These are phyloP conservation scores for Daktulosphaira vitifoliae DNA, from an alignment of 1,140 invertebrate species.

Conservation along the genomic window DNA sequence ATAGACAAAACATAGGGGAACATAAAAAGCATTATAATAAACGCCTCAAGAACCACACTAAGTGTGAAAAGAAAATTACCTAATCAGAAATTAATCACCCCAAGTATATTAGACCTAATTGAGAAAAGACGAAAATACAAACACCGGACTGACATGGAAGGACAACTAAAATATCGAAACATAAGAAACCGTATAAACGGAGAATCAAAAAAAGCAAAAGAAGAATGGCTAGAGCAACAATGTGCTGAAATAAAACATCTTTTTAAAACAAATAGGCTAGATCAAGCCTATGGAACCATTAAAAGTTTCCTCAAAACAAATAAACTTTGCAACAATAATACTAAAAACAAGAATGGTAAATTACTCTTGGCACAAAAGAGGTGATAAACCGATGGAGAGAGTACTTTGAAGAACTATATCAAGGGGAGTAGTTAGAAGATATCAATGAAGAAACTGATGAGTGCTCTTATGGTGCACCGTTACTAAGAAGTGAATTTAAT, in stretches of 20 bases:
- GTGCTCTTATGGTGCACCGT: background rate
- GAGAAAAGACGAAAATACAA: conserved; percentile 11
- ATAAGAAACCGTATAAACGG: conserved; percentile 3
- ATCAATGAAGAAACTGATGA: conserved; percentile 1
- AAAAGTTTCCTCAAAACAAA: too few relatives aligned
- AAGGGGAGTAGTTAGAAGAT: background rate
- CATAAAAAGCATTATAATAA: too few relatives aligned
- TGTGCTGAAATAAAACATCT: conserved; percentile 1
- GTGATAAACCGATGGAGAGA: too few relatives aligned
- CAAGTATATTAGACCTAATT: conserved; percentile 1
- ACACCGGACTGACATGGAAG: background rate
- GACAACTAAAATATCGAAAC: conserved; percentile 14
- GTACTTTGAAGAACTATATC: too few relatives aligned
- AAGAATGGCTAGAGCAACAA: conserved; percentile 1
- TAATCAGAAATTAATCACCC: conserved; percentile 8
- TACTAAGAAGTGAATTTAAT: too few relatives aligned
- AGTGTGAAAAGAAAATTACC: too few relatives aligned
- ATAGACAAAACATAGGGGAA: background rate
- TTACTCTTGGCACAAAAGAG: background rate
- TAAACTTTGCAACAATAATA: background rate
- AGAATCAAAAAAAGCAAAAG: too few relatives aligned
- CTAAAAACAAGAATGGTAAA: conserved; percentile 11
- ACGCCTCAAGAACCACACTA: too few relatives aligned
- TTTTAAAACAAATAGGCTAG: background rate
- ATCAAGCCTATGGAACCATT: too few relatives aligned